Base-by-base conservation (phyloP, 2,888 invertebrate genomes). In the Lordiphosa fenestrarum region DNA sequence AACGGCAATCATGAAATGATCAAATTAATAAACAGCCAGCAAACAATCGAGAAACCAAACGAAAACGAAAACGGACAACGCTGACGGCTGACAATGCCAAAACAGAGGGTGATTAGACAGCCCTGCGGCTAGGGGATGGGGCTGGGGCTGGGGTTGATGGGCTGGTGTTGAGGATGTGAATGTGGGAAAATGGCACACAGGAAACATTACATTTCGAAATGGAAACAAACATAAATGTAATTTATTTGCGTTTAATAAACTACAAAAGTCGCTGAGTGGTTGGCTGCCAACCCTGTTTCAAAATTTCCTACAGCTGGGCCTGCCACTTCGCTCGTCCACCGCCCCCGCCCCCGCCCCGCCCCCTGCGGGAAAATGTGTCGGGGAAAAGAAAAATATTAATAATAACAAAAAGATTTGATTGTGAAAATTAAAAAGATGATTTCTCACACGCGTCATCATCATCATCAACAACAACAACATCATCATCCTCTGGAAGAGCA, bases 161-260 rank as follows among this genome's bases (percentile, higher is more conserved):
- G 15, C 2, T 15, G 15, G 1, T 15, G 15, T 15, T 15, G 15
- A 15, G 50, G 42, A 56, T 50, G 53, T 40, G 44, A 62, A 63
- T 63, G 62, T 64, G 65, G 73, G 71, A 73, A 81, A 77, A 84
- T 77, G 51, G 84, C 63, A 73, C 63, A 73, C 56, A 54, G 64
- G 57, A 62, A 77, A 68, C 75, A 80, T 54, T 60, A 69, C 53
- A 54, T 30, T 33, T 44, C 30, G 10, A 44, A 80, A 69, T 72
- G 81, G 66, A 66, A 74, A 68, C 76, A 72, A 83, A 72, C 83
- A 80, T 71, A 71, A 80, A 83, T 83, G 65, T 76, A 84, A 80
- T 80, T 84, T 84, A 85, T 80, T 80, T 83, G 80, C 85, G 84
- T 83, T 73, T 80, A 80, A 85, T 84, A 84, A 85, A 80, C 85